phyloP scores from a whole-genome alignment of 92 coral and sea anemone genomes.

The Epizoanthus ramosus region DNA sequence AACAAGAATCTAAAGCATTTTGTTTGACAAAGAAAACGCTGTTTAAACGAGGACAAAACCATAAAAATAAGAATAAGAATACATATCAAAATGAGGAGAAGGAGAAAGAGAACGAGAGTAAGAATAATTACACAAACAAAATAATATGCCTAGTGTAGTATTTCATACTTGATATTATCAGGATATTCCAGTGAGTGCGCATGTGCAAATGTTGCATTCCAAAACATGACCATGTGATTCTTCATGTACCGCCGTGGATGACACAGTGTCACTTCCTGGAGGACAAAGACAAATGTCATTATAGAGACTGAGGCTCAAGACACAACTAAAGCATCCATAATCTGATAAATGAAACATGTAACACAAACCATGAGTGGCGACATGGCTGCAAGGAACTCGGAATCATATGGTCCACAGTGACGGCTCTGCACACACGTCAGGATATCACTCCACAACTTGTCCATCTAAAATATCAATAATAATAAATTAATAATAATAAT shows the following conservation, averaged over 20 bases:
- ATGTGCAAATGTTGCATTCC: slow-evolving; percentile 98
- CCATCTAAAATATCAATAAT: slow-evolving; percentile 57
- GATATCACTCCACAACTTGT: slow-evolving; percentile 91
- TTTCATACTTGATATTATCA: slow-evolving; percentile 67
- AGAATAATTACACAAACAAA: neutral
- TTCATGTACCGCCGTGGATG: slow-evolving; percentile 84
- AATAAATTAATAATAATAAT: no score
- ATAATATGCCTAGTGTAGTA: neutral
- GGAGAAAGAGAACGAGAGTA: no score
- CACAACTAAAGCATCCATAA: neutral
- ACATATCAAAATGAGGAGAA: no score
- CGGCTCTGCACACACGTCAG: slow-evolving; percentile 91
- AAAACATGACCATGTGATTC: slow-evolving; percentile 92
- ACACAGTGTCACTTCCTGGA: slow-evolving; percentile 80
- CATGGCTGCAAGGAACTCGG: slow-evolving; percentile 70
- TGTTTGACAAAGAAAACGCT: no score
- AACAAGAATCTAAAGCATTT: no score
- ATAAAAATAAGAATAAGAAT: no score
- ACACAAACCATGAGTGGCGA: slow-evolving; percentile 83
- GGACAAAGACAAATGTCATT: neutral
- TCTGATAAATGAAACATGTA: neutral
- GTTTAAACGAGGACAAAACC: no score
- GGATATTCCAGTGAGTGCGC: slow-evolving; percentile 75
- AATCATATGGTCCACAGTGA: slow-evolving; percentile 81
- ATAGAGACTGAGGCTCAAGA: neutral